Evolutionary conservation across 2,888 invertebrate genomes (phyloP).

Genomic region (Omphaloscelis lunosa): DNA sequence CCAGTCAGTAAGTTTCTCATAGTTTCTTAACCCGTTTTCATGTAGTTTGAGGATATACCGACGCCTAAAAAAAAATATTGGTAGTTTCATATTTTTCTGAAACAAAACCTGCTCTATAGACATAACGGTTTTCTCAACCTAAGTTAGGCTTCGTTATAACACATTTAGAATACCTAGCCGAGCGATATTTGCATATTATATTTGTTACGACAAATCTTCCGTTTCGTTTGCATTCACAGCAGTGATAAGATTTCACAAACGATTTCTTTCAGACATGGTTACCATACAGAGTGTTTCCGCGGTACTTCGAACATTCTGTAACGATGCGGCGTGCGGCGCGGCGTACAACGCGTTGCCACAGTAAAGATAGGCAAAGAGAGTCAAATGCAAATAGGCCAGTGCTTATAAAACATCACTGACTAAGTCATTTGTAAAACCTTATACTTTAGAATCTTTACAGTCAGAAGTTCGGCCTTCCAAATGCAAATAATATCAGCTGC

Average conservation of each 20-base stretch:
- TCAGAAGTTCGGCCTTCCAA: no score
- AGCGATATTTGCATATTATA: background rate
- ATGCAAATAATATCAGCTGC: no score
- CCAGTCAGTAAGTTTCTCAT: background rate
- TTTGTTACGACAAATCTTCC: background rate
- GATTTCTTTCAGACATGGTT: slow-evolving; percentile 37
- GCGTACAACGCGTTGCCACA: background rate
- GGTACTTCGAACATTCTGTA: slow-evolving; percentile 17
- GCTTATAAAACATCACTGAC: background rate
- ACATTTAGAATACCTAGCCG: background rate
- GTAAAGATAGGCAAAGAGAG: background rate
- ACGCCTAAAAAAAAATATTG: background rate
- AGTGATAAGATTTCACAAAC: slow-evolving; percentile 34
- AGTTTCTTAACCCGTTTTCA: background rate
- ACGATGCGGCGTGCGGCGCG: background rate
- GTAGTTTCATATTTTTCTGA: no score
- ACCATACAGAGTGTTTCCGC: slow-evolving; percentile 36
- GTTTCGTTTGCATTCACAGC: background rate
- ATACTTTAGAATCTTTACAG: no score
- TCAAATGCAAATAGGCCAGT: background rate
- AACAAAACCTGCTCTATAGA: background rate
- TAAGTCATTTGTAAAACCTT: no score
- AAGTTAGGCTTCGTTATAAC: background rate
- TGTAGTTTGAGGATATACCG: background rate
- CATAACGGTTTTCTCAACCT: no score